Percentiles rank a stretch among this genome's conserved stretches.
Evolutionary conservation across 2,797 vertebrate species (phyloP).

Genomic region (Psittacula echo): DNA sequence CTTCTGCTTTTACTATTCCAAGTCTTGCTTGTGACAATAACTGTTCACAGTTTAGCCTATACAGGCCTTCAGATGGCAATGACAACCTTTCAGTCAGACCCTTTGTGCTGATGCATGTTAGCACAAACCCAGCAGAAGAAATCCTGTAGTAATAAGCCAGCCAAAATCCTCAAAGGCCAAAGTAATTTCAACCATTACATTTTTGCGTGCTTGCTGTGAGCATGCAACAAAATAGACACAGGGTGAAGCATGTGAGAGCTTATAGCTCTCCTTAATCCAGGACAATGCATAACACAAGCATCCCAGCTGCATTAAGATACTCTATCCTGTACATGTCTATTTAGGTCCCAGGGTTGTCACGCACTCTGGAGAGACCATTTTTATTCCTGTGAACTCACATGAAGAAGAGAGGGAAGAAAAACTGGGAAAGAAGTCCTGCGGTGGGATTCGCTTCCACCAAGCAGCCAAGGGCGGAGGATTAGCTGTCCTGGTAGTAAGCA

Average conservation of each 20-base stretch:
- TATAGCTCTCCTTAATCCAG: background rate
- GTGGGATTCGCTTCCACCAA: background rate
- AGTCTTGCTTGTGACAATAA: background rate
- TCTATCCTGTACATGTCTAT: rapidly evolving
- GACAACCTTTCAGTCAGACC: background rate
- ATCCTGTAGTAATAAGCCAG: background rate
- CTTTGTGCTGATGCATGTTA: background rate
- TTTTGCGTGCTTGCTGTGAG: background rate
- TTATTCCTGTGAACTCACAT: background rate
- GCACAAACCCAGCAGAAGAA: background rate
- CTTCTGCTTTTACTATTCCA: background rate
- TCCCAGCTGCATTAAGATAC: too few relatives aligned
- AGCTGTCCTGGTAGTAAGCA: background rate
- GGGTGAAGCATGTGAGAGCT: background rate
- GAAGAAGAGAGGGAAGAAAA: background rate
- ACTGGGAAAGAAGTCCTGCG: background rate
- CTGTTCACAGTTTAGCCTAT: background rate
- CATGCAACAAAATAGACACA: background rate
- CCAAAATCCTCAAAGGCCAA: background rate
- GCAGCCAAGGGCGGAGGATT: background rate
- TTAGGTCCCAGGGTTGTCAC: background rate
- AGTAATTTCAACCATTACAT: background rate
- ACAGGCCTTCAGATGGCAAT: background rate
- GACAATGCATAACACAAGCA: rapidly evolving
- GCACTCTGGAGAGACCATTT: background rate